Percentiles rank a stretch among this genome's conserved stretches.
These are phyloP conservation scores for Ptilodon capucinus DNA, from an alignment of 2,888 invertebrate species.

Conservation along the genomic window DNA sequence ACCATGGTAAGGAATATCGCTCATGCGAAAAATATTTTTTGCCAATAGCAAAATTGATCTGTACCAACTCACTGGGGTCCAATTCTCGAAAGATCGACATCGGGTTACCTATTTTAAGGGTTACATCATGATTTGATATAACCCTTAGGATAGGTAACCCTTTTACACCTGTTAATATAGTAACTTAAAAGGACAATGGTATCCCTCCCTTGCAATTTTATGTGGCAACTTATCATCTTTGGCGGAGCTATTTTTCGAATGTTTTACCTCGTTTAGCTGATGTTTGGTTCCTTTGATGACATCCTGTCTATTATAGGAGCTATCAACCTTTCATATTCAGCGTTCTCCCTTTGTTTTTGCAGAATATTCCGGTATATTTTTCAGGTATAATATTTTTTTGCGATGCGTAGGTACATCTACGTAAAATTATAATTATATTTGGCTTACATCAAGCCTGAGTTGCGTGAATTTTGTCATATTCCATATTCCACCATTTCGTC, in stretches of 20 bases:
- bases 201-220: constrained; percentile 40
- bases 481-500: no score
- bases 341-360: constrained; percentile 29
- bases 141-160: no score
- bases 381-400: constrained; percentile 22
- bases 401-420: not conserved
- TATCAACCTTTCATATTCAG: constrained; percentile 33
- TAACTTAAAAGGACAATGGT: constrained; percentile 15
- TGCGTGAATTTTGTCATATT: no score
- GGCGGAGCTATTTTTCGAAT: constrained; percentile 59
- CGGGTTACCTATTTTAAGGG: no score
- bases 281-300: constrained; percentile 57
- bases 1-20: no score
- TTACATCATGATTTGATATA: no score
- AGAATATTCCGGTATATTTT: constrained; percentile 18
- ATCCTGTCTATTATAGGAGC: constrained; percentile 38
- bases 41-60: no score
- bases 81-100: no score
- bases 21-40: no score
- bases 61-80: no score
- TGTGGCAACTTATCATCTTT: constrained; percentile 60
- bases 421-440: not conserved
- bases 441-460: no score
- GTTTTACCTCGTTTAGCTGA: constrained; percentile 63
- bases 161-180: constrained; percentile 9